Conservation (phyloP, 2,888 invertebrate species). For the Apamea sordens region DNA sequence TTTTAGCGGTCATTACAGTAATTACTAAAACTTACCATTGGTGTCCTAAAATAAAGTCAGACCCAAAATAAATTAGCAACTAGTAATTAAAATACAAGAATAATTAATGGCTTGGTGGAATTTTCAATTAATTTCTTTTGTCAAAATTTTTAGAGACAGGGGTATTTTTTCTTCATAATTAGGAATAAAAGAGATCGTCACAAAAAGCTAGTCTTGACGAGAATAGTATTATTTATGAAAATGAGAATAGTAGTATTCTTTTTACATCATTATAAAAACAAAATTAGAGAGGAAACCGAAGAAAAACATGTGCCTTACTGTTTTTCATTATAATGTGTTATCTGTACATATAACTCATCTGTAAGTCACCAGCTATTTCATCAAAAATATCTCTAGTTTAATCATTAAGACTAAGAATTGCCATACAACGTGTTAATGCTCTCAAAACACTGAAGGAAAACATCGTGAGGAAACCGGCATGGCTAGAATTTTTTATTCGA, state of each 20-base stretch:
- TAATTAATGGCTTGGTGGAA: neutral
- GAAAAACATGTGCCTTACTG: neutral
- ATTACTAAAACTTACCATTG: slow-evolving; percentile 22
- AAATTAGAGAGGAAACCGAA: neutral
- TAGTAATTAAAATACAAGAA: slow-evolving; percentile 25
- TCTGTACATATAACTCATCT: no score
- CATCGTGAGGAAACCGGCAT: no score
- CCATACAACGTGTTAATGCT: no score
- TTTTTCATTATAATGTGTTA: neutral
- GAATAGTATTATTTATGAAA: neutral
- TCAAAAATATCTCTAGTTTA: no score
- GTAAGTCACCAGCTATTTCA: no score
- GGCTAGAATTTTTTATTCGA: no score
- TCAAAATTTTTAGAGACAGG: neutral
- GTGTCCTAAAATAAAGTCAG: slow-evolving; percentile 11
- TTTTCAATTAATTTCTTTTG: neutral
- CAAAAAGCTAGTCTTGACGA: neutral
- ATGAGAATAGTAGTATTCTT: no score
- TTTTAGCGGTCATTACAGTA: slow-evolving; percentile 2
- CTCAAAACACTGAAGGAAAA: no score
- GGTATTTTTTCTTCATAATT: neutral
- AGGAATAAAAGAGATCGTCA: neutral
- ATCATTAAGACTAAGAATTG: no score
- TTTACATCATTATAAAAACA: no score
- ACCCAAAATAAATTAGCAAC: slow-evolving; percentile 13